Percentiles rank a stretch among this genome's conserved stretches.
Evolutionary conservation across 2,113 vertebrate species (phyloP).

Genomic region (Scomber colias): DNA sequence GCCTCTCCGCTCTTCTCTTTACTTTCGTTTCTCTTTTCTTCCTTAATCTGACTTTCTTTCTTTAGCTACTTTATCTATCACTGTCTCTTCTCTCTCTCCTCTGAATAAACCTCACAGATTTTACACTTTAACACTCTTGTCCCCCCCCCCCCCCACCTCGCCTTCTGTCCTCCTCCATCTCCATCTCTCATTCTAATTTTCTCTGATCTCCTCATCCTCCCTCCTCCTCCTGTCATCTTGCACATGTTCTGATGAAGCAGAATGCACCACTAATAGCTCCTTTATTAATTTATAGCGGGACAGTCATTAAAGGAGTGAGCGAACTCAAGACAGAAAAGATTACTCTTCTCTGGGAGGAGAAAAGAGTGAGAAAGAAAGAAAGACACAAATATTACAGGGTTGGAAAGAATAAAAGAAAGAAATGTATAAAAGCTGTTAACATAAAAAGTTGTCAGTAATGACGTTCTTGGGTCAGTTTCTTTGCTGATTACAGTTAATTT

Average conservation of each 20-base stretch:
- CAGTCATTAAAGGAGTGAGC: constrained; percentile 43
- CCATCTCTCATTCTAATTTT: constrained; percentile 23
- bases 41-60: constrained; percentile 53
- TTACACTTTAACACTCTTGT: constrained; percentile 27
- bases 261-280: constrained; percentile 56
- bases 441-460: not conserved
- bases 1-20: constrained; percentile 33
- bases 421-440: too few species aligned
- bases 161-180: constrained; percentile 25
- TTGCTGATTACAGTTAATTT: not conserved
- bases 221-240: not conserved
- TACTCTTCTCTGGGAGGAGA: not conserved
- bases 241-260: constrained; percentile 46
- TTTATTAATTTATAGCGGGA: constrained; percentile 69
- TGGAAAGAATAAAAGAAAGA: not conserved
- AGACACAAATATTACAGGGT: not conserved
- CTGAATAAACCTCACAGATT: constrained; percentile 12
- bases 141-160: too few species aligned
- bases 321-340: constrained; percentile 27
- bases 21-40: constrained; percentile 11
- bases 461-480: not conserved
- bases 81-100: constrained; percentile 29
- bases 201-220: constrained; percentile 12
- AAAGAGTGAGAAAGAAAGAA: not conserved
- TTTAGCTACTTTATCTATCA: constrained; percentile 61